These are phyloP conservation scores for Falco columbarius DNA, from an alignment of 2,797 vertebrate species.

Conservation along the genomic window DNA sequence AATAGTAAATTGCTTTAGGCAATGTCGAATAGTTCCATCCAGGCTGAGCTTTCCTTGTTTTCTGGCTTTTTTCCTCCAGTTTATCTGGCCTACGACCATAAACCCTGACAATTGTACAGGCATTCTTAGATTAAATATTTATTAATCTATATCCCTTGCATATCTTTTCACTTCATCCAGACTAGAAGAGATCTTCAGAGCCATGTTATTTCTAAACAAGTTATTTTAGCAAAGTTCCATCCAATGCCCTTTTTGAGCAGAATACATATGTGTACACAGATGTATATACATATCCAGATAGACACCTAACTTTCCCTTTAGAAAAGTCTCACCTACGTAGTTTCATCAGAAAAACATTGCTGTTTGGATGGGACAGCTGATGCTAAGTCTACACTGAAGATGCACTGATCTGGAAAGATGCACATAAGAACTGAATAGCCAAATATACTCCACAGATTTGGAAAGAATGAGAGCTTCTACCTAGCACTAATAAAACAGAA, in stretches of 20 bases:
- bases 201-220: neutral
- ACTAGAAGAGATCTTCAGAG: neutral
- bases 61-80: rapidly evolving
- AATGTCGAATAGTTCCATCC: neutral
- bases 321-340: neutral
- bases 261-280: neutral
- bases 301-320: neutral
- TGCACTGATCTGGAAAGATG: neutral
- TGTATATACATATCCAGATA: neutral
- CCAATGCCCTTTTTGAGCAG: neutral
- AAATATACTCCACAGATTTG: neutral
- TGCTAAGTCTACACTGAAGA: neutral
- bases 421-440: neutral
- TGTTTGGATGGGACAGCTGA: neutral
- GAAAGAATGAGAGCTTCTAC: neutral
- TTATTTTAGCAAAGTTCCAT: neutral
- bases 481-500: neutral
- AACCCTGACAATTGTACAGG: neutral
- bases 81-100: neutral
- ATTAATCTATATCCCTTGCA: neutral
- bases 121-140: neutral
- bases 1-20: neutral
- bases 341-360: neutral
- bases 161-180: neutral
- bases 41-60: neutral